phyloP scores from a whole-genome alignment of 2,113 vertebrate genomes.

The Coturnix japonica region DNA sequence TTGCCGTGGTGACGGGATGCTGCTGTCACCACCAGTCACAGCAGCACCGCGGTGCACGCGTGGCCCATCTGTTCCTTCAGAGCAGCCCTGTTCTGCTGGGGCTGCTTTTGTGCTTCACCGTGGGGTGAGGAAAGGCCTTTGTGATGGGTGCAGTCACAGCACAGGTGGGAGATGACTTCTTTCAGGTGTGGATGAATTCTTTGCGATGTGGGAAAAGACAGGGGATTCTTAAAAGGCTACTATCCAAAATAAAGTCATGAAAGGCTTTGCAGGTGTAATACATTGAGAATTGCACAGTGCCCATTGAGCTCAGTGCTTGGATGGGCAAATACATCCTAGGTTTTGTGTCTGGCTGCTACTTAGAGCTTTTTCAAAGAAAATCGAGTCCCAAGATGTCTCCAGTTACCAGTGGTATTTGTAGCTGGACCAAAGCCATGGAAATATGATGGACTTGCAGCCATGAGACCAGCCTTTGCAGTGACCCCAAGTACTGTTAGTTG shows the following conservation, averaged over 20 bases:
- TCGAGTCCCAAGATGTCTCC: not conserved
- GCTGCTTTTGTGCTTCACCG: conserved; percentile 54
- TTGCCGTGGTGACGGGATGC: conserved; percentile 43
- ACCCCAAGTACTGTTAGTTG: not conserved
- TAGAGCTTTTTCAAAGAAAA: not conserved
- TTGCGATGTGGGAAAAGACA: not conserved
- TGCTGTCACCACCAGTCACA: conserved; percentile 58
- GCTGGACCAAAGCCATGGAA: not conserved
- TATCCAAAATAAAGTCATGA: not conserved
- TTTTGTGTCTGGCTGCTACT: not conserved
- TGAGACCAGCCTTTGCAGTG: not conserved
- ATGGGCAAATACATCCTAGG: not conserved
- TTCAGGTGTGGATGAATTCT: not conserved
- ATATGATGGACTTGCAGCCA: not conserved
- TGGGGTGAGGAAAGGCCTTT: not conserved
- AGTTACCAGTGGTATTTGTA: not conserved
- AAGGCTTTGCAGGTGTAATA: not conserved
- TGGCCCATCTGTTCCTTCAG: conserved; percentile 62
- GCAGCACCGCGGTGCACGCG: not conserved
- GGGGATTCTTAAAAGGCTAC: not conserved
- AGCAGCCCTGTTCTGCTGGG: conserved; percentile 52
- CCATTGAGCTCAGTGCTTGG: not conserved
- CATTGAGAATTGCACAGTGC: not conserved
- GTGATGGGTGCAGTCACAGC: not conserved
- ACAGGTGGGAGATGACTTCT: conserved; percentile 9